A percentile compares a stretch with the other conserved stretches of the same genome.
phyloP scores from a whole-genome alignment of 2,888 invertebrate species.

The Geophilus truncorum region DNA sequence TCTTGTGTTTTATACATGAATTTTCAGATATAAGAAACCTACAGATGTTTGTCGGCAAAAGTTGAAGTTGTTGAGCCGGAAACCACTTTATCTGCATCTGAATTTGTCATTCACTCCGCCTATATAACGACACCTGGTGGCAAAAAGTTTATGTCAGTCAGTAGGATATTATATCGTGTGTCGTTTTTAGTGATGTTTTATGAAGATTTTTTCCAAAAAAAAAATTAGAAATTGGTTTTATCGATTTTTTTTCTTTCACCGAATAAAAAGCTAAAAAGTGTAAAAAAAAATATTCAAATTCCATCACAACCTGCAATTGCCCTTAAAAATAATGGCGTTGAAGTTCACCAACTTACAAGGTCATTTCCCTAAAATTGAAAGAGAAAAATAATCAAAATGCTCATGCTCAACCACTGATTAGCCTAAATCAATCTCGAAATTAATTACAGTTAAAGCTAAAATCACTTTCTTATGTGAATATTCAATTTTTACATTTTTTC shows the following conservation, averaged over 20 bases:
- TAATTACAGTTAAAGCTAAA: no score
- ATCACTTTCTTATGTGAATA: no score
- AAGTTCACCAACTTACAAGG: background rate
- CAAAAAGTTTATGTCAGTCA: no score
- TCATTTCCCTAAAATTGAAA: background rate
- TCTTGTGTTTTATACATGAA: background rate
- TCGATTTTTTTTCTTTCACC: no score
- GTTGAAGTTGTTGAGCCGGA: background rate
- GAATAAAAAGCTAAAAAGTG: no score
- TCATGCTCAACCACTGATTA: background rate
- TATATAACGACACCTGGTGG: no score
- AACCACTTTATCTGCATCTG: background rate
- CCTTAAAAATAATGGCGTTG: background rate
- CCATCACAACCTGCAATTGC: background rate
- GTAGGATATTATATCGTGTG: no score
- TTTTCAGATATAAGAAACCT: slow-evolving; percentile 23
- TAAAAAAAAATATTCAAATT: background rate
- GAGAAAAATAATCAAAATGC: background rate
- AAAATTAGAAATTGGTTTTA: no score
- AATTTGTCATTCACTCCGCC: background rate
- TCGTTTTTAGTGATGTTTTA: no score
- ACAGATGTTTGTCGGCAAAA: background rate
- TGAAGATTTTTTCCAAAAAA: no score
- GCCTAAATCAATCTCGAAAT: no score
- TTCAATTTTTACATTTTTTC: no score